Evolutionary conservation across 2,888 invertebrate species (phyloP).

Genomic region (Andrena camellia): DNA sequence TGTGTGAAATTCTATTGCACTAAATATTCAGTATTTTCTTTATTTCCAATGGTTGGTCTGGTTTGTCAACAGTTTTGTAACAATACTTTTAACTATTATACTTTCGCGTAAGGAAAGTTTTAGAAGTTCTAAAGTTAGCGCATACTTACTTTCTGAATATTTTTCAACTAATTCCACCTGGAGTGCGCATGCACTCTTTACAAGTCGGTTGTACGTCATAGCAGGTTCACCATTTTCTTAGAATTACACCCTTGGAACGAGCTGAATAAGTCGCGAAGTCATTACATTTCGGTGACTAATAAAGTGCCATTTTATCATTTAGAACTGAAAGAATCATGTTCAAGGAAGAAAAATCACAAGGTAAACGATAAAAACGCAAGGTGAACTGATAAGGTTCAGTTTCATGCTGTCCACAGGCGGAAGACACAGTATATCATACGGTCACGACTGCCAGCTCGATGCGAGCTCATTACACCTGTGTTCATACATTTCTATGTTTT

Average conservation of each 20-base stretch:
- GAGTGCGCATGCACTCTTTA: too few relatives aligned
- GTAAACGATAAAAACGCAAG: neutral
- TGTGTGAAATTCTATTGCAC: too few relatives aligned
- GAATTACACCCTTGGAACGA: too few relatives aligned
- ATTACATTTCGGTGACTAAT: neutral
- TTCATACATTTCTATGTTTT: slow-evolving; percentile 27
- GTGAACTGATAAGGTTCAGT: slow-evolving; percentile 31
- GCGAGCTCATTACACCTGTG: slow-evolving; percentile 37
- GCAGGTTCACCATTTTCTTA: too few relatives aligned
- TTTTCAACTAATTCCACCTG: too few relatives aligned
- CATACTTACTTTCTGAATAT: too few relatives aligned
- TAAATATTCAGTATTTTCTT: neutral
- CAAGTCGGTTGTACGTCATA: too few relatives aligned
- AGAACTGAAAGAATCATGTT: neutral
- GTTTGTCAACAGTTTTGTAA: neutral
- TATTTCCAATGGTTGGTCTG: neutral
- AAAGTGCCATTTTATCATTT: neutral
- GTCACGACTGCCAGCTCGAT: slow-evolving; percentile 19
- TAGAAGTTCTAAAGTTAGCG: neutral
- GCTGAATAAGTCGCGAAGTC: too few relatives aligned
- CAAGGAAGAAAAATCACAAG: neutral
- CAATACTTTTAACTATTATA: neutral
- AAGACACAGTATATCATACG: slow-evolving; percentile 35
- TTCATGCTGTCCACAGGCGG: slow-evolving; percentile 51
- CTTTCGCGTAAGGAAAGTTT: neutral